A percentile compares a stretch with the other conserved stretches of the same genome.
Conservation (phyloP, 2,888 invertebrate species). For the Alviniconcha strummeri region DNA sequence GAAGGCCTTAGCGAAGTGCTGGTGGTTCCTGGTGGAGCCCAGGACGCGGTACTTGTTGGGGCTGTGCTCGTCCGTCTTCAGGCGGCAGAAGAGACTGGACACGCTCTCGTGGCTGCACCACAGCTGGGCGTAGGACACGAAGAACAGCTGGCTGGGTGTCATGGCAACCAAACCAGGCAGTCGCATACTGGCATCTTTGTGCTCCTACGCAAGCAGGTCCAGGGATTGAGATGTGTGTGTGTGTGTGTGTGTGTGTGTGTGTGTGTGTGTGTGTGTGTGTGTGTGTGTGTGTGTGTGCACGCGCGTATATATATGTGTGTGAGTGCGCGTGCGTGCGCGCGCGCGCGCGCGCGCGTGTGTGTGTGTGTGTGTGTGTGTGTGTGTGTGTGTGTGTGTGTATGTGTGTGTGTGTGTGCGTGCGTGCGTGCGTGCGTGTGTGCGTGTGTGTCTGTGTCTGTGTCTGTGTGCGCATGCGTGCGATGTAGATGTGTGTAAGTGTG, state of each 20-base stretch:
- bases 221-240: neutral
- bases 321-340: neutral
- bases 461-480: neutral
- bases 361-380: neutral
- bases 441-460: neutral
- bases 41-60: neutral
- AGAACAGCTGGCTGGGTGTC: neutral
- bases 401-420: neutral
- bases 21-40: neutral
- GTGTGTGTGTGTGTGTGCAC: constrained; percentile 11
- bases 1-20: neutral
- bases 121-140: neutral
- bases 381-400: constrained; percentile 5
- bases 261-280: constrained; percentile 5
- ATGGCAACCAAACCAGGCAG: neutral
- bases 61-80: neutral
- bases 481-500: too few species aligned
- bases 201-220: too few species aligned
- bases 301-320: neutral
- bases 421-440: neutral
- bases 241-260: constrained; percentile 10
- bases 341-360: neutral
- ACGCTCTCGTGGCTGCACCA: neutral
- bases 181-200: too few species aligned
- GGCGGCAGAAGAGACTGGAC: neutral